These are phyloP conservation scores for Drosophila pruinosa DNA, from an alignment of 1,140 invertebrate genomes.

Conservation along the genomic window DNA sequence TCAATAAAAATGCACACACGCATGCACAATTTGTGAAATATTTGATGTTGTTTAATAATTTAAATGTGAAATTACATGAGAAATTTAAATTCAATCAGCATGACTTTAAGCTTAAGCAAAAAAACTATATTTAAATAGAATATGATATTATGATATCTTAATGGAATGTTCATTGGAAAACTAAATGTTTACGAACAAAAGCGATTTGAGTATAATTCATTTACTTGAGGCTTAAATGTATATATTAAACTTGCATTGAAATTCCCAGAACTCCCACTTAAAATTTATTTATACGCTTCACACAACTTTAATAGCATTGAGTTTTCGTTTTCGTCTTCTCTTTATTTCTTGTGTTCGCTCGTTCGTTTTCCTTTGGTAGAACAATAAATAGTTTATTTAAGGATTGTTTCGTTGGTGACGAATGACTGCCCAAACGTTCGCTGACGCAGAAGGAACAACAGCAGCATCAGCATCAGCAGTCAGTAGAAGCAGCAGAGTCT, in stretches of 20 bases:
- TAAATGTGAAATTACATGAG: constrained; percentile 43
- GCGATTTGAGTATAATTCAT: background rate
- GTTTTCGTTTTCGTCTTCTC: constrained; percentile 20
- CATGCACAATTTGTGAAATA: constrained; percentile 39
- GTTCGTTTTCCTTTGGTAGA: background rate
- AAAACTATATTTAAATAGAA: background rate
- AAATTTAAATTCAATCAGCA: constrained; percentile 15
- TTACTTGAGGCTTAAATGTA: constrained; percentile 28
- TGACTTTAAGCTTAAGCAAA: background rate
- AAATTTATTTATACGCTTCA: constrained; percentile 58
- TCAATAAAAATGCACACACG: constrained; percentile 16
- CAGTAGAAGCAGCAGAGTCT: background rate
- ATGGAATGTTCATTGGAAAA: background rate
- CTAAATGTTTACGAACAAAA: background rate
- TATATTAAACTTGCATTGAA: constrained; percentile 1
- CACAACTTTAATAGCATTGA: constrained; percentile 63
- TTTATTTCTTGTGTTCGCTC: constrained; percentile 10
- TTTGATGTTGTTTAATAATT: constrained; percentile 55
- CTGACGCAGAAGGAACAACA: background rate
- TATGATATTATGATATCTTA: background rate
- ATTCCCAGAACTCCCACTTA: constrained; percentile 42
- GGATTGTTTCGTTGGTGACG: constrained; percentile 58
- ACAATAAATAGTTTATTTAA: constrained; percentile 79
- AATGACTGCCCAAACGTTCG: constrained; percentile 28
- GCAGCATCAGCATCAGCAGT: background rate